Base-by-base conservation (phyloP, 2,888 invertebrate species). In the Nysson spinosus region DNA sequence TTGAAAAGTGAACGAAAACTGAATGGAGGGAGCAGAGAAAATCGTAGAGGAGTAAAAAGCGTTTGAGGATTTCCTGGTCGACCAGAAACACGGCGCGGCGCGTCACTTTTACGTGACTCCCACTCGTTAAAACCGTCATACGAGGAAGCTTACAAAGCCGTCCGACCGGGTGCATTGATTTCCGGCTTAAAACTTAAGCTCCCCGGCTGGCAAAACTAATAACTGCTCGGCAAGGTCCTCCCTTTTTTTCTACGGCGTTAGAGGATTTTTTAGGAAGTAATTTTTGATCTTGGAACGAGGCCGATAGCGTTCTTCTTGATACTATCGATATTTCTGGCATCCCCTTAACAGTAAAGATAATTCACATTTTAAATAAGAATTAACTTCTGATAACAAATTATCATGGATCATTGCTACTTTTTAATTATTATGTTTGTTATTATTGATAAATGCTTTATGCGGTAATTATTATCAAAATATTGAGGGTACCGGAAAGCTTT, bases 61-160 rank as follows among this genome's bases (percentile, higher is more conserved):
- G 69, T 55, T 57, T 58, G 42, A 72, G 67, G 67, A 69, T 61
- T 72, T 68, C 68, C 63, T 49, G 72, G 60, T 52, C 44, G 57
- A 54, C 30, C 69, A 52, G 58, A n/a, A n/a, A n/a, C n/a, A n/a
- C n/a, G n/a, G n/a, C 49, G 63, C 49, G 58, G 61, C 62, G 69
- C 74, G 58, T 69, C 63, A 69, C 69, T 74, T 74, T 74, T 69
- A 65, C 74, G 60, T 66, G 71, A 71, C 74, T 75, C 64, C 64
- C 62, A 70, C 75, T 75, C 75, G 75, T 75, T 75, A 75, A 75
- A 75, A 75, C 72, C 75, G 75, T 75, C 75, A 75, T 75, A 75
- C 72, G 64, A 65, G 62, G 65, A 72, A 72, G 75, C 69, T 72
- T 65, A 69, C 70, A 73, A 75, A 75, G 75, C 71, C 75, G 70